A percentile compares a stretch with the other conserved stretches of the same genome.
These are phyloP conservation scores for Sylvilagus floridanus DNA, from an alignment of 2,797 vertebrate species.

Conservation along the genomic window DNA sequence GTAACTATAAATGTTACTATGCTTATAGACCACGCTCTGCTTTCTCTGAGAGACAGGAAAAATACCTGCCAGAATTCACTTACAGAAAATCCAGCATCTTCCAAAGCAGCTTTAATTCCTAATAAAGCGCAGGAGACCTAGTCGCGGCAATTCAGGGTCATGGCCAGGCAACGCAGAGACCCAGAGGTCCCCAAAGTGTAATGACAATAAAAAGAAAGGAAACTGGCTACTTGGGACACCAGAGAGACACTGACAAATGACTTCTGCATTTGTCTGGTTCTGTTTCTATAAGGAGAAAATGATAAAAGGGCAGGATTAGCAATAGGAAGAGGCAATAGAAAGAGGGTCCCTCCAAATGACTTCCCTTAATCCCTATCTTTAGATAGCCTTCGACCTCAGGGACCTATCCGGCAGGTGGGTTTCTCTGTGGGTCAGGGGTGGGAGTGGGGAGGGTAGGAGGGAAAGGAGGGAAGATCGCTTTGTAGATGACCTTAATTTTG, in stretches of 20 bases:
- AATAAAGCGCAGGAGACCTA: not conserved
- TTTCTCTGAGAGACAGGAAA: not conserved
- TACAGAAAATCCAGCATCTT: not conserved
- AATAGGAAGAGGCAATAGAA: not conserved
- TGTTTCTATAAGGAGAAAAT: slow-evolving; percentile 13
- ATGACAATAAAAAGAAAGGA: not conserved
- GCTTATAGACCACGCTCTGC: not conserved
- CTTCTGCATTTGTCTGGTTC: slow-evolving; percentile 33
- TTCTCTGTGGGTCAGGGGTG: not conserved
- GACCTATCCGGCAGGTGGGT: not conserved
- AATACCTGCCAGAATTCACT: not conserved
- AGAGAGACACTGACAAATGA: not conserved
- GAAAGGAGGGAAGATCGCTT: not conserved
- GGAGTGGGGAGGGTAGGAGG: not conserved
- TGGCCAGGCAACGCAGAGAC: not conserved
- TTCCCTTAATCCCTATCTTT: not conserved
- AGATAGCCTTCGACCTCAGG: not conserved
- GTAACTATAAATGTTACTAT: not conserved
- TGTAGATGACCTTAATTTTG: not conserved
- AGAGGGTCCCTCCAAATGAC: not conserved
- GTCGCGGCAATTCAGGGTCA: not conserved
- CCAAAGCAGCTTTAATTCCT: not conserved
- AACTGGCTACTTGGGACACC: not conserved
- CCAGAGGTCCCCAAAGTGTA: not conserved
- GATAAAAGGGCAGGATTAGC: not conserved